These are phyloP conservation scores for Botia almorhae DNA, from an alignment of 2,797 vertebrate genomes.

Conservation along the genomic window DNA sequence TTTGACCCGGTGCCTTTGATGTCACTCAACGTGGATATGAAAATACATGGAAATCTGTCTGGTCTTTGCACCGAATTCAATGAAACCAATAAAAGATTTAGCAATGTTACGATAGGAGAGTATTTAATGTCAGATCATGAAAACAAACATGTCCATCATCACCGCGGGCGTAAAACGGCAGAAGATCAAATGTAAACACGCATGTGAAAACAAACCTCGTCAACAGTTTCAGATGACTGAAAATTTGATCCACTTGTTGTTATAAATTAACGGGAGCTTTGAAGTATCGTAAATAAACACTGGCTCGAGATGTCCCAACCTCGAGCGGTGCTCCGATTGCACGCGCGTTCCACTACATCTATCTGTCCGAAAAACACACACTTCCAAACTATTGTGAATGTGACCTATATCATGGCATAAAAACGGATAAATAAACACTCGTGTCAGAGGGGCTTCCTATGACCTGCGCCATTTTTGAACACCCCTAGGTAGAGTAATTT, in stretches of 20 bases:
- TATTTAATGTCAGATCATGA: constrained; percentile 17
- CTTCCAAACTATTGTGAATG: constrained; percentile 13
- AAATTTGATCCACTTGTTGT: constrained; percentile 17
- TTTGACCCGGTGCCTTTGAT: background rate
- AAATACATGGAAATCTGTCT: background rate
- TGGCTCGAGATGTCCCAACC: constrained; percentile 31
- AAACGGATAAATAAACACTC: constrained; percentile 47
- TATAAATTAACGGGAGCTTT: constrained; percentile 28
- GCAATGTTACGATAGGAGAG: too few species aligned
- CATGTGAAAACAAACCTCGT: constrained; percentile 13
- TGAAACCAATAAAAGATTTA: background rate
- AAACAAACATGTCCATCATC: constrained; percentile 11
- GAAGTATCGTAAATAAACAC: constrained; percentile 40
- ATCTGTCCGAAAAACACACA: constrained; percentile 4
- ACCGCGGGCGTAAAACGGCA: background rate
- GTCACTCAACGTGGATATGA: background rate
- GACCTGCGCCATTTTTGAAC: constrained; percentile 67
- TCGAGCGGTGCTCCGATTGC: constrained; percentile 26
- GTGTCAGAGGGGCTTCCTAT: constrained; percentile 51
- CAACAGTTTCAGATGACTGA: constrained; percentile 28
- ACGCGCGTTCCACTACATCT: constrained; percentile 8
- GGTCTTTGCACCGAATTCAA: background rate
- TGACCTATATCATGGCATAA: background rate
- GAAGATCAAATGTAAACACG: background rate
- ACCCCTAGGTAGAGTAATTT: constrained; percentile 39